A percentile compares a stretch with the other conserved stretches of the same genome.
Evolutionary conservation across 2,113 vertebrate species (phyloP).

Genomic region (Hippocampus barbouri): DNA sequence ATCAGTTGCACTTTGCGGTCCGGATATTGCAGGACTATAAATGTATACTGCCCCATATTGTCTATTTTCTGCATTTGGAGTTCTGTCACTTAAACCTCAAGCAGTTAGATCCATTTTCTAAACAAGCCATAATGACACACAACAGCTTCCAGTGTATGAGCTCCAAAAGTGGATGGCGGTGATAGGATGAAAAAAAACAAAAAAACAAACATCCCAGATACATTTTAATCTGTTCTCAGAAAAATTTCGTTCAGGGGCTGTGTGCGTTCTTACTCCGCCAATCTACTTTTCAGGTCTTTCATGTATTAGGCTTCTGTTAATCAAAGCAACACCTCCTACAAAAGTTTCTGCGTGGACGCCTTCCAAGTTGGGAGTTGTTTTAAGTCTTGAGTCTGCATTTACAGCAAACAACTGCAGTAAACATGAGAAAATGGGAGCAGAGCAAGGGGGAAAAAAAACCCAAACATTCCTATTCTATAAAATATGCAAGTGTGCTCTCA

Average conservation of each 20-base stretch:
- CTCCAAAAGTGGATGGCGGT: neutral
- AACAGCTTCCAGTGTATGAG: neutral
- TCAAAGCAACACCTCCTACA: neutral
- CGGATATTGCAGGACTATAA: neutral
- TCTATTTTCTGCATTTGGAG: neutral
- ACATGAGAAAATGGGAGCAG: conserved; percentile 2
- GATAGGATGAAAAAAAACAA: neutral
- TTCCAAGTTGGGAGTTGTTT: conserved; percentile 9
- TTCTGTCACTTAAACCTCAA: neutral
- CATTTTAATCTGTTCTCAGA: neutral
- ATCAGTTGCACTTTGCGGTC: too few species aligned
- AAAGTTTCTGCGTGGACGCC: conserved; percentile 18
- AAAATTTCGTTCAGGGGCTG: neutral
- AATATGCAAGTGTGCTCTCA: conserved; percentile 5
- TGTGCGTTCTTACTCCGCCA: neutral
- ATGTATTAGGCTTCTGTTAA: neutral
- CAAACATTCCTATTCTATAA: neutral
- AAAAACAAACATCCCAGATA: neutral
- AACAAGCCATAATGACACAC: neutral
- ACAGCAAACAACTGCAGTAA: conserved; percentile 2
- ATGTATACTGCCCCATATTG: neutral
- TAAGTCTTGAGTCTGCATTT: conserved; percentile 1
- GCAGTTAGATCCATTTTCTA: neutral
- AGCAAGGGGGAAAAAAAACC: neutral
- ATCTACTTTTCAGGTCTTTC: neutral